Evolutionary conservation across 2,113 vertebrate species (phyloP).

Genomic region (Glaucidium brasilianum): DNA sequence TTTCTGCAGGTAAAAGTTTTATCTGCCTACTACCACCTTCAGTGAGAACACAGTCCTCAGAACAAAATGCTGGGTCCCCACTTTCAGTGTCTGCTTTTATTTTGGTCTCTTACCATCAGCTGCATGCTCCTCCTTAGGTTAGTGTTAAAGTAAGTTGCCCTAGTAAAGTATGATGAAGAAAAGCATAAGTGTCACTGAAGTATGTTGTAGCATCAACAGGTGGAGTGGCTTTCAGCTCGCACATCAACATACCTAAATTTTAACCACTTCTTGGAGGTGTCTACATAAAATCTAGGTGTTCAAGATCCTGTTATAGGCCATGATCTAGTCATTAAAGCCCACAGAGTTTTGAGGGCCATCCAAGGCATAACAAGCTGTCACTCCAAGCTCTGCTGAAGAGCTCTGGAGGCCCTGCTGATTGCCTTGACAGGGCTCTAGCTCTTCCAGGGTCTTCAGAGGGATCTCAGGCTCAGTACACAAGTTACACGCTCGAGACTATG

Average conservation of each 20-base stretch:
- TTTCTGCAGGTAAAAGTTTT: conserved; percentile 81
- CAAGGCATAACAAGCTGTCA: background rate
- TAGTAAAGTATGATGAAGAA: background rate
- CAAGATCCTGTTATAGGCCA: background rate
- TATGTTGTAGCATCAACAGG: background rate
- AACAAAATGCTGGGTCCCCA: background rate
- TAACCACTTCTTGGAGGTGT: background rate
- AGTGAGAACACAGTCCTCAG: background rate
- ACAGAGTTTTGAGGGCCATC: background rate
- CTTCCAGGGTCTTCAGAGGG: background rate
- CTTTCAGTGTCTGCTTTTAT: background rate
- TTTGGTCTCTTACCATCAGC: background rate
- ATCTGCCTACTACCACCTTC: background rate
- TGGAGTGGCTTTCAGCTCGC: background rate
- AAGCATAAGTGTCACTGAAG: background rate
- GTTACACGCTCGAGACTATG: background rate
- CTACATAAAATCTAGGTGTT: background rate
- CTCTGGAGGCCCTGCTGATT: background rate
- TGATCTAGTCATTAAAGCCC: background rate
- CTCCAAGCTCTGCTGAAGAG: background rate
- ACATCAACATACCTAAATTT: background rate
- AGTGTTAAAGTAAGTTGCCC: background rate
- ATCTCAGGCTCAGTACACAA: background rate
- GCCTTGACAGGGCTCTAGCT: background rate
- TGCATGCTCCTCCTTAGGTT: background rate